phyloP scores from a whole-genome alignment of 2,797 vertebrate species.

The Myotis pilosus region DNA sequence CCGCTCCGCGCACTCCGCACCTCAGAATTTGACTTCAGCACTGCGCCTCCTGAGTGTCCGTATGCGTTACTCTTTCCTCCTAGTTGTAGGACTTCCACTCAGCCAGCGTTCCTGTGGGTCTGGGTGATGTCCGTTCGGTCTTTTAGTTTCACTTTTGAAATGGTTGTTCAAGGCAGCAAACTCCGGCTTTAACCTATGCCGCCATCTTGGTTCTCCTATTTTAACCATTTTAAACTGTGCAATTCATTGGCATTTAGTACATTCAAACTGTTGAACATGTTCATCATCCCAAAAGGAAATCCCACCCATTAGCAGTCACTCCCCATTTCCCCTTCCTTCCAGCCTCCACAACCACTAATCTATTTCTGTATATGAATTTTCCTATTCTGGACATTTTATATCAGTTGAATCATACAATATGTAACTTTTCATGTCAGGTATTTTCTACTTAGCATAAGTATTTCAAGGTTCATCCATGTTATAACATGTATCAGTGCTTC shows the following conservation, averaged over 20 bases:
- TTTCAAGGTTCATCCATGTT: not conserved
- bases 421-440: not conserved
- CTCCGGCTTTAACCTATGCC: no score
- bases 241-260: not conserved
- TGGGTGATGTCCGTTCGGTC: no score
- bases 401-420: not conserved
- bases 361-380: not conserved
- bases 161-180: no score
- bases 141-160: no score
- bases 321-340: not conserved
- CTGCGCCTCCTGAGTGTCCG: no score
- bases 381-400: not conserved
- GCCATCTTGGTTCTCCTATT: no score
- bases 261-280: not conserved
- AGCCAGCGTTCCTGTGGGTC: no score
- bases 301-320: not conserved
- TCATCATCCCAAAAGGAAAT: not conserved
- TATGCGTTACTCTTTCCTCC: no score
- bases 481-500: not conserved
- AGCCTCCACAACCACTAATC: not conserved
- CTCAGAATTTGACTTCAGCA: no score
- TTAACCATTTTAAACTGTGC: not conserved
- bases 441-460: not conserved
- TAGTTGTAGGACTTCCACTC: no score
- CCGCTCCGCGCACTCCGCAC: no score